Percentiles rank a stretch among this genome's conserved stretches.
phyloP scores from a whole-genome alignment of 1,140 invertebrate species.

The Vanessa tameamea region DNA sequence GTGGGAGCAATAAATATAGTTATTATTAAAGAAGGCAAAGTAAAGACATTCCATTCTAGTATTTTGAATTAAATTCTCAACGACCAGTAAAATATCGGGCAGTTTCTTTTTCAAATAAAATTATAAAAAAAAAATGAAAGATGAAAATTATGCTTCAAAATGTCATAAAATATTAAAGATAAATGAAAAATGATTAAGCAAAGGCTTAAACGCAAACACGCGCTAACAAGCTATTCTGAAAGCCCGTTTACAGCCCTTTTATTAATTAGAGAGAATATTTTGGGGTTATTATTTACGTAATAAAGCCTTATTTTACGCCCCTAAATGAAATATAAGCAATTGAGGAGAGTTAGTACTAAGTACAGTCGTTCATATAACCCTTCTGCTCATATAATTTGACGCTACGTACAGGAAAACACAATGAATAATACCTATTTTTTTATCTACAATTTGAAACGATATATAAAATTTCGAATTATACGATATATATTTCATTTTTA shows the following conservation, averaged over 20 bases:
- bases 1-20: too few species aligned
- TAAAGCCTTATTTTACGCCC: constrained; percentile 77
- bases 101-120: not conserved
- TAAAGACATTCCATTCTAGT: too few species aligned
- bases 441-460: too few species aligned
- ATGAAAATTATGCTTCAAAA: not conserved
- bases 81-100: too few species aligned
- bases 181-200: constrained; percentile 8
- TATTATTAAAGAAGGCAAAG: too few species aligned
- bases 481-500: too few species aligned
- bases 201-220: constrained; percentile 37
- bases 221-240: constrained; percentile 52
- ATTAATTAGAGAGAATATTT: constrained; percentile 78
- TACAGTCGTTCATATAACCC: constrained; percentile 18
- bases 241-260: constrained; percentile 65
- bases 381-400: constrained; percentile 4
- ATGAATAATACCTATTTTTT: too few species aligned
- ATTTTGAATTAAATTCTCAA: too few species aligned
- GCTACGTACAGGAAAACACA: not conserved
- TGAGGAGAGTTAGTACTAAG: constrained; percentile 69
- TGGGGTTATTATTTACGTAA: constrained; percentile 77
- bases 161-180: constrained; percentile 1
- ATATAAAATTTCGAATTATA: too few species aligned
- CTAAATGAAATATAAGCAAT: constrained; percentile 77
- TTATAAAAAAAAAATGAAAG: not conserved